A percentile compares a stretch with the other conserved stretches of the same genome.
Conservation (phyloP, 2,797 vertebrate genomes). For the Bryconaethiops microstoma region DNA sequence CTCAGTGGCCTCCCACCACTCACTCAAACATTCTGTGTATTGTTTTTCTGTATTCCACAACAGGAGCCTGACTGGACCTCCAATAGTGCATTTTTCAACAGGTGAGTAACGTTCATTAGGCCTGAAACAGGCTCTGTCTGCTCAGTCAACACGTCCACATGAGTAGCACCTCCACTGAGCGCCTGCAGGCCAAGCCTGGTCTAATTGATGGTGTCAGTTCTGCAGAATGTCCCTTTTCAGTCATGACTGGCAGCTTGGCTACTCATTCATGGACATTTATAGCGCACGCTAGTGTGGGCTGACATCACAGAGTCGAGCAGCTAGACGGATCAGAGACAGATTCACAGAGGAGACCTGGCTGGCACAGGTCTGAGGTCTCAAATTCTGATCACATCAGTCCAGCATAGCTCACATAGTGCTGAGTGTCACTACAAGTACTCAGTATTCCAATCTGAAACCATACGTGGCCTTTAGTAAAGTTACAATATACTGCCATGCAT, state of each 20-base stretch:
- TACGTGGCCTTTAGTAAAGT: background rate
- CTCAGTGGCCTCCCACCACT: background rate
- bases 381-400: slow-evolving; percentile 3
- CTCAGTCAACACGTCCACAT: slow-evolving; percentile 1
- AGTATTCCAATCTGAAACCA: background rate
- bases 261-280: slow-evolving; percentile 12
- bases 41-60: slow-evolving; percentile 73
- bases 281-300: slow-evolving; percentile 10
- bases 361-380: background rate
- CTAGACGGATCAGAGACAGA: background rate
- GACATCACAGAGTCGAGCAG: slow-evolving; percentile 22
- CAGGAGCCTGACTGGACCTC: slow-evolving; percentile 78
- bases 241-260: slow-evolving; percentile 11
- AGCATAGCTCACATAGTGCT: background rate
- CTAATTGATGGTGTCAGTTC: slow-evolving; percentile 27
- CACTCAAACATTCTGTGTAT: slow-evolving; percentile 63
- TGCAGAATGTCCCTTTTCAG: slow-evolving; percentile 23
- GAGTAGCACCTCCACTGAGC: background rate
- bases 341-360: background rate
- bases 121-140: background rate
- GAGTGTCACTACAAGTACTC: background rate
- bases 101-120: slow-evolving; percentile 68
- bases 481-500: too few relatives aligned
- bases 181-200: slow-evolving; percentile 6
- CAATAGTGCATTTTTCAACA: slow-evolving; percentile 79